Evolutionary conservation across 2,888 invertebrate species (phyloP).

Genomic region (Torymus tubicola): DNA sequence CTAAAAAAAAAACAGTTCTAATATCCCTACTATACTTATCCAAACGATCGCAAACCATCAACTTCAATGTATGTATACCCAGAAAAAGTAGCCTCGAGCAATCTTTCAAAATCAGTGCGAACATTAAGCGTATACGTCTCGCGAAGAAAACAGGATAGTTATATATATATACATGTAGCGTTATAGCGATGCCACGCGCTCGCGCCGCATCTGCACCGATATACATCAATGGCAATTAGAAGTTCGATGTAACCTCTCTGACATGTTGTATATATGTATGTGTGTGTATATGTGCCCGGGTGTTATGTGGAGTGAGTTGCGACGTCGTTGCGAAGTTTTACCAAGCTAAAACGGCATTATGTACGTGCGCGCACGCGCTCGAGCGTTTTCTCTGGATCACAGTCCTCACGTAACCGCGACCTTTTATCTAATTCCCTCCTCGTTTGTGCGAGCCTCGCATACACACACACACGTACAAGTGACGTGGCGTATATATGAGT

Average conservation of each 20-base stretch:
- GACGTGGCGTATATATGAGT: neutral
- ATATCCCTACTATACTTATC: too few species aligned
- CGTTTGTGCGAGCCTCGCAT: neutral
- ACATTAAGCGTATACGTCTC: too few species aligned
- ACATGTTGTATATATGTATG: neutral
- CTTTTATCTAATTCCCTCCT: constrained; percentile 49
- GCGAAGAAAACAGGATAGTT: neutral
- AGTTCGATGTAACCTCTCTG: too few species aligned
- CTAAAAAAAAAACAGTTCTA: too few species aligned
- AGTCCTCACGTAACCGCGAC: constrained; percentile 44
- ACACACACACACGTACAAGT: too few species aligned
- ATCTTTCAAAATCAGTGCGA: too few species aligned
- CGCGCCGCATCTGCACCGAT: too few species aligned
- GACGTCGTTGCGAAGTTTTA: constrained; percentile 36
- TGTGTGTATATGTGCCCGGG: neutral
- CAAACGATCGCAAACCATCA: too few species aligned
- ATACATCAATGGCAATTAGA: too few species aligned
- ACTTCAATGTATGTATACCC: too few species aligned
- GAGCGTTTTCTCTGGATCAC: constrained; percentile 30
- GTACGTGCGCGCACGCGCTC: constrained; percentile 45
- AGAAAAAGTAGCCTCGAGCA: too few species aligned
- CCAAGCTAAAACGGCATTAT: constrained; percentile 8
- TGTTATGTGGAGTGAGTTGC: constrained; percentile 45
- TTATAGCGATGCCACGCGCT: too few species aligned
- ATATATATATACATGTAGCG: neutral